Evolutionary conservation across 2,113 vertebrate species (phyloP), one percentile per base, ranked within the genome.

Genomic region (Egretta garzetta): DNA sequence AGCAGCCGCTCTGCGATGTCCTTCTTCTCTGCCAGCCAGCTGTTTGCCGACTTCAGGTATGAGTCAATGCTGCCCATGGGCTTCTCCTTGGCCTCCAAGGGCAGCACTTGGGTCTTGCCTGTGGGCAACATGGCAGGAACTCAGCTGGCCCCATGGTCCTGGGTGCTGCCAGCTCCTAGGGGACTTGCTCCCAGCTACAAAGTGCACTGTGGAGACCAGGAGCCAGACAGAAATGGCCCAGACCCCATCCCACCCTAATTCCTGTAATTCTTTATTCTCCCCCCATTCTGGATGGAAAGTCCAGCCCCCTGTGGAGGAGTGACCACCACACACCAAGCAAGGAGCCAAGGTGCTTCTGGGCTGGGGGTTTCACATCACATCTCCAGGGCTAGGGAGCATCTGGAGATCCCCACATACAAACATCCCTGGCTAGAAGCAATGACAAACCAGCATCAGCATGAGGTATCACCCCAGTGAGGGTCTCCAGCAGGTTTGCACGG

Each of bases 11-110:
- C 99, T 0, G 99, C 99, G 0, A 99, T 99, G 87, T 99, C 99
- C 94, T 99, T 99, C 98, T 99, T 99, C 95, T 98, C 99, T 0
- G 99, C 98, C 72, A 99, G 97, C 99, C 99, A 99, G 86, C 97
- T 99, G 97, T 99, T 99, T 1, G 99, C 99, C 0, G 98, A 99
- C 97, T 98, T 99, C 95, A 99, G 96, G 96, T 99, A 99, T 0
- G 98, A 98, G 95, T 99, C 99, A 1, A 99, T 98, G 85, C 98
- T 98, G 13, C 98, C 98, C 1, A 86, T 97, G 1, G 98, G 95
- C 91, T 98, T 98, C 75, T 99, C 98, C 70, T 98, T 99, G 68
- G 99, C 96, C 85, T 99, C 99, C 0, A 97, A 90, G 27, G 99
- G 99, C 41, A 99, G 98, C 2, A 95, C 95, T 1, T 98, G 99